Conservation (phyloP, 2,888 invertebrate species). For the Cepaea hortensis region DNA sequence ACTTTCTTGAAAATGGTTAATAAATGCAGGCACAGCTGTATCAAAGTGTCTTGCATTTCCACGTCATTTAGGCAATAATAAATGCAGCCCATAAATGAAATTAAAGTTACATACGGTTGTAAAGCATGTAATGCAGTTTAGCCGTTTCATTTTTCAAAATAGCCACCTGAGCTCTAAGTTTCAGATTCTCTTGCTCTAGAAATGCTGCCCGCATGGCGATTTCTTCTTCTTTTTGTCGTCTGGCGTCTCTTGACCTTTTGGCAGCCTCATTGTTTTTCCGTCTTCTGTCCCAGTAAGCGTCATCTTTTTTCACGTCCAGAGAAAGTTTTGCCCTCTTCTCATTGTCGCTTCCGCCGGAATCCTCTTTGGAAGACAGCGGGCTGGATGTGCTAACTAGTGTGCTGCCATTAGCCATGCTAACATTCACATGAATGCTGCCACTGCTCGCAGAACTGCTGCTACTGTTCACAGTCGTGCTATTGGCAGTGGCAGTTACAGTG, state of each 20-base stretch:
- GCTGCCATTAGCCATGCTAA: neutral
- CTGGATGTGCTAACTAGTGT: constrained; percentile 30
- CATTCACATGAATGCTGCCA: neutral
- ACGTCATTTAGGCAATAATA: no score
- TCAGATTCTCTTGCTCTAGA: constrained; percentile 69
- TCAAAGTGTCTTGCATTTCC: no score
- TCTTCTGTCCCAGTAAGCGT: constrained; percentile 68
- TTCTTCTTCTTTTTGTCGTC: constrained; percentile 69
- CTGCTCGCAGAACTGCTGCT: neutral
- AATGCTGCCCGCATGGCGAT: constrained; percentile 69
- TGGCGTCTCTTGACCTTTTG: constrained; percentile 66
- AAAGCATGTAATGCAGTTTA: constrained; percentile 70
- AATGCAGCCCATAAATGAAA: no score
- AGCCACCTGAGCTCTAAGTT: constrained; percentile 68
- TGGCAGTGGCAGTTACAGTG: neutral
- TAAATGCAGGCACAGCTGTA: no score
- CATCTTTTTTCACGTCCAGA: constrained; percentile 65
- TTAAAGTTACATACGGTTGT: constrained; percentile 56
- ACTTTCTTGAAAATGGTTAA: no score
- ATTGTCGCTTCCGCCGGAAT: constrained; percentile 13
- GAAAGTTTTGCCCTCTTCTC: constrained; percentile 48
- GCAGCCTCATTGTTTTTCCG: constrained; percentile 72
- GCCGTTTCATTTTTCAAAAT: constrained; percentile 70
- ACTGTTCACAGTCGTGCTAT: neutral
- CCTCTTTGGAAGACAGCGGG: constrained; percentile 5